Percentiles rank a stretch among this genome's conserved stretches.
phyloP scores from a whole-genome alignment of 2,888 invertebrate species.

The Coenonympha arcania region DNA sequence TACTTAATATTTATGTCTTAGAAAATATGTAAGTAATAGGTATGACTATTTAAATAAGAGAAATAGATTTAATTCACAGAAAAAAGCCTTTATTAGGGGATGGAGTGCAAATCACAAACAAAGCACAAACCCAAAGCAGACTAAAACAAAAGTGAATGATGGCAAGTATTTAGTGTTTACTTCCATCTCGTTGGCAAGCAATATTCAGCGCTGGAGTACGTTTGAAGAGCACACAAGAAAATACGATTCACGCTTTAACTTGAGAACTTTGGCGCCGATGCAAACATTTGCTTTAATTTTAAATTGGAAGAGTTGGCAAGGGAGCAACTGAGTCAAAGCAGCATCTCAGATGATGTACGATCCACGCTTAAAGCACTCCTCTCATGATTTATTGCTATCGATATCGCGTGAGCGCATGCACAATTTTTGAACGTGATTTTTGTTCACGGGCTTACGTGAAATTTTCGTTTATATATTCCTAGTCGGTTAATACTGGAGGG shows the following conservation, averaged over 20 bases:
- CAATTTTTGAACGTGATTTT: constrained; percentile 5
- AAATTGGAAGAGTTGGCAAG: constrained; percentile 27
- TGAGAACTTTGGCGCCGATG: constrained; percentile 22
- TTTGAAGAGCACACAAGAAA: constrained; percentile 8
- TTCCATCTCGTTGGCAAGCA: constrained; percentile 2
- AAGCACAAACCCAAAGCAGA: not conserved
- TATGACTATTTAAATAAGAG: no score
- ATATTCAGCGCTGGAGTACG: not conserved
- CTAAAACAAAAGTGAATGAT: constrained; percentile 1
- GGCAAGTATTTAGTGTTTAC: not conserved
- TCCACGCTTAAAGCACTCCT: constrained; percentile 18
- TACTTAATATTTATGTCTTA: no score
- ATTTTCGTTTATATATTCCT: no score
- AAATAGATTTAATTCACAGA: no score
- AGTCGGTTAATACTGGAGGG: no score
- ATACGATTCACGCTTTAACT: constrained; percentile 17
- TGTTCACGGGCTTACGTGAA: no score
- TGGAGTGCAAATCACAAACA: no score
- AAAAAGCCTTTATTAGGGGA: no score
- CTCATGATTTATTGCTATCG: constrained; percentile 21
- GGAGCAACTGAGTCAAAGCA: constrained; percentile 22
- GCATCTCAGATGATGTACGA: constrained; percentile 24
- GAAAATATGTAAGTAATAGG: no score
- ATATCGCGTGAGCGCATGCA: constrained; percentile 6
- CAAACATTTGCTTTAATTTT: constrained; percentile 27